Conservation (phyloP, 2,888 invertebrate genomes). For the Cylloceria caligata region DNA sequence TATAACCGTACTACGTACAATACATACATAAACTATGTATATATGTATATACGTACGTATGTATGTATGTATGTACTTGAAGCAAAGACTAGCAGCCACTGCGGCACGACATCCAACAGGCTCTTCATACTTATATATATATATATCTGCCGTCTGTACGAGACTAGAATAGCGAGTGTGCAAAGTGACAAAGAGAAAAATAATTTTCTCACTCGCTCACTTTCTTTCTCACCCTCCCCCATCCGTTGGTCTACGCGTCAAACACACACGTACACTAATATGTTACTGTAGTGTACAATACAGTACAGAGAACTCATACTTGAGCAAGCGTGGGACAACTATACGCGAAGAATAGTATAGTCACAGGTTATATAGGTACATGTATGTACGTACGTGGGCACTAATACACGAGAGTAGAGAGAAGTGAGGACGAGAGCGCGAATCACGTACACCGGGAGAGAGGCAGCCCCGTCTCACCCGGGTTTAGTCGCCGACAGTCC, state of each 20-base stretch:
- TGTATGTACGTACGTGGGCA: constrained; percentile 47
- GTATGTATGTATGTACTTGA: background rate
- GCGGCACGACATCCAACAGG: background rate
- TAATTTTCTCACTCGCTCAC: constrained; percentile 21
- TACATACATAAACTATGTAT: background rate
- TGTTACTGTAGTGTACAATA: constrained; percentile 7
- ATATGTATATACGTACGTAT: constrained; percentile 20
- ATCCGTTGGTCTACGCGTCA: too few relatives aligned
- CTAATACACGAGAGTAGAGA: constrained; percentile 21
- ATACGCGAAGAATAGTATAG: constrained; percentile 9
- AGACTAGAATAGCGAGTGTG: constrained; percentile 26
- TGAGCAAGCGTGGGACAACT: constrained; percentile 28
- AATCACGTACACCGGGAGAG: constrained; percentile 71
- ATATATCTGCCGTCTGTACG: constrained; percentile 14
- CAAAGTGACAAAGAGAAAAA: constrained; percentile 41
- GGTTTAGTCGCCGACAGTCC: constrained; percentile 80
- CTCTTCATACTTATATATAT: background rate
- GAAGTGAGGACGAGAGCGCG: constrained; percentile 55
- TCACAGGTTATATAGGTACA: constrained; percentile 38
- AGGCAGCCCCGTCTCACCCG: constrained; percentile 76
- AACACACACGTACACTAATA: background rate
- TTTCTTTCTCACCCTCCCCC: constrained; percentile 34
- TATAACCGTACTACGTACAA: constrained; percentile 5
- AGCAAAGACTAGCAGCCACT: constrained; percentile 17
- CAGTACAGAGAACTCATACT: constrained; percentile 24